These are phyloP conservation scores for Montipora efflorescens DNA, from an alignment of 64 coral and sea anemone genomes.

Conservation along the genomic window DNA sequence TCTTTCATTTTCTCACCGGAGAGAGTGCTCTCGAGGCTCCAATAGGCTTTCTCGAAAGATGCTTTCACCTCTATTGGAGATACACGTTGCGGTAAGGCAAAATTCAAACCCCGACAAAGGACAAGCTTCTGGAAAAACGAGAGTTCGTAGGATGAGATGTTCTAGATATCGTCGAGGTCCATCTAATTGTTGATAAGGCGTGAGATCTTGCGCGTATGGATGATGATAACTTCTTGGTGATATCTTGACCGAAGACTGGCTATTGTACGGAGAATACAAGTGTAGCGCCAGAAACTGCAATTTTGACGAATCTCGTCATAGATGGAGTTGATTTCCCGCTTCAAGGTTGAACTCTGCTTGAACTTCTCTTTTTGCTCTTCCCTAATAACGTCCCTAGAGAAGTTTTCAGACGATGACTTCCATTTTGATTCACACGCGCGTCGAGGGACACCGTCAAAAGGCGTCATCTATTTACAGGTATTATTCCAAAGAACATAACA, in stretches of 20 bases:
- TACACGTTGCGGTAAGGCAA: conserved; percentile 35
- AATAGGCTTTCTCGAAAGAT: conserved; percentile 34
- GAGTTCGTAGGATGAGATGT: background rate
- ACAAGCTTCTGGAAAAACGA: conserved; percentile 31
- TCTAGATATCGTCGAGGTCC: background rate
- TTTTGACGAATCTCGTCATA: conserved; percentile 37
- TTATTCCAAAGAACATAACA: no score
- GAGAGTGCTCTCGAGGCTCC: conserved; percentile 17
- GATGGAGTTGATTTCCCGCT: conserved; percentile 18
- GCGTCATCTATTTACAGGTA: no score
- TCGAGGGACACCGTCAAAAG: no score
- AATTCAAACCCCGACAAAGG: background rate
- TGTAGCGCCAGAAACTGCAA: conserved; percentile 23
- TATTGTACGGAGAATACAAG: conserved; percentile 53
- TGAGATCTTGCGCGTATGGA: conserved; percentile 34
- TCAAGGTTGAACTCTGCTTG: conserved; percentile 20
- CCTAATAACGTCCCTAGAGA: background rate
- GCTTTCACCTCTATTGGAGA: conserved; percentile 43
- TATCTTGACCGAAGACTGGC: background rate
- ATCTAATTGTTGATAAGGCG: conserved; percentile 22
- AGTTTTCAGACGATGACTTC: no score
- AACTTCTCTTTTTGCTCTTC: conserved; percentile 29
- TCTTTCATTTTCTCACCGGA: conserved; percentile 41
- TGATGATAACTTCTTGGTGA: conserved; percentile 40
- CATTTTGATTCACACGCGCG: no score